Evolutionary conservation across 2,113 vertebrate genomes (phyloP), one percentile per base, ranked within the genome.

Genomic region (Isurus oxyrinchus): DNA sequence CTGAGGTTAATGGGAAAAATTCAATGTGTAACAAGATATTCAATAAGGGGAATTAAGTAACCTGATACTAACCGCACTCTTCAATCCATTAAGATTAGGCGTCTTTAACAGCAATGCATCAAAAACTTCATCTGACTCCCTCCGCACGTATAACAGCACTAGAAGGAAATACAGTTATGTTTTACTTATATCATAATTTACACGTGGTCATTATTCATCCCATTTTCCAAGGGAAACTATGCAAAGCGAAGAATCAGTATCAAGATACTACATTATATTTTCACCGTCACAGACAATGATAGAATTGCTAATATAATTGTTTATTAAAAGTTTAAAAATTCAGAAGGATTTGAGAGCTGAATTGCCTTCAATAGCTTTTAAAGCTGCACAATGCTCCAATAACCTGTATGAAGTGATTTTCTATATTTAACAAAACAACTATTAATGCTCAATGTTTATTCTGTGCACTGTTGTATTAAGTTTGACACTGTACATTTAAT

Each of bases 51-150:
- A 53, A 55, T 2, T 53, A 49, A 19, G 25, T 35, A 95, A 95
- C 13, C 0, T 31, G 93, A n/a, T 57, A 98, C 99, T 99, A 97
- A 99, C 99, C 97, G 99, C 99, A 96, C 98, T 98, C 96, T 98
- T 98, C 66, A 99, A 98, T 96, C 99, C 99, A 55, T 98, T 98
- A 79, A 99, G 97, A 0, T 99, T 99, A 0, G 99, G 99, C 0
- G 99, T 98, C 97, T 98, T 99, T 97, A 99, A 96, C 99, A 99
- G 99, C 96, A 99, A 99, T 0, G 99, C 99, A 0, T 99, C 99
- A 0, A 99, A 99, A 59, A 99, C 99, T 96, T 99, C 99, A 96
- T 99, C 99, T 0, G 98, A 91, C 96, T 98, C 98, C 90, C 98
- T 98, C 96, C 99, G 98, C 96, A 99, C 98, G 0, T 99, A 99